Conservation (phyloP, 2,113 vertebrate species). For the Mohoua ochrocephala region DNA sequence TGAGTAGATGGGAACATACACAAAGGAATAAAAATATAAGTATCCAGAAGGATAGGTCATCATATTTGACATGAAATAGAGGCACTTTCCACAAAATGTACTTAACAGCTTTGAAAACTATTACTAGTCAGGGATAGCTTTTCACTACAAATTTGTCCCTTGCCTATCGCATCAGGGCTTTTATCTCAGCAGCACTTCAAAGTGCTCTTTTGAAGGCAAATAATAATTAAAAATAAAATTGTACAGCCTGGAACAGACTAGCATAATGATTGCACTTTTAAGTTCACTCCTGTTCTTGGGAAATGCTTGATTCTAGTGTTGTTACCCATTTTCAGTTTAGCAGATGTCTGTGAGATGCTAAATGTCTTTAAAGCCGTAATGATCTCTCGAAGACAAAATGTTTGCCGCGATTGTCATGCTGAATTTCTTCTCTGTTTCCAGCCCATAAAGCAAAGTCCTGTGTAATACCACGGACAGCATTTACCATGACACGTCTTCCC, state of each 20-base stretch:
- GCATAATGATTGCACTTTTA: neutral
- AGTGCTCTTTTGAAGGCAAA: slow-evolving; percentile 30
- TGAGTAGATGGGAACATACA: neutral
- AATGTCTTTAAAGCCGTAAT: neutral
- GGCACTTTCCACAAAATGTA: neutral
- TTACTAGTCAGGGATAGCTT: neutral
- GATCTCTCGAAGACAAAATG: neutral
- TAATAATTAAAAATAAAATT: slow-evolving; percentile 45
- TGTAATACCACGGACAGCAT: neutral
- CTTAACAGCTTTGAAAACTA: slow-evolving; percentile 31
- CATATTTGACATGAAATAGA: slow-evolving; percentile 16
- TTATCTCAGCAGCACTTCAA: slow-evolving; percentile 5
- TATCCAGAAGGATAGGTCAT: neutral
- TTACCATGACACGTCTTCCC: neutral
- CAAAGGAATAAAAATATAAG: neutral
- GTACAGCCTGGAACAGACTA: neutral
- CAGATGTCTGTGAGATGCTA: neutral
- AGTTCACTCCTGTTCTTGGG: neutral
- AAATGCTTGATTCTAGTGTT: neutral
- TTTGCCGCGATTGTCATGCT: neutral
- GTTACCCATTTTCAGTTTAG: slow-evolving; percentile 1
- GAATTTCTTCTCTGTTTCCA: neutral
- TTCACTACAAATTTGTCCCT: neutral
- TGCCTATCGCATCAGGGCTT: neutral
- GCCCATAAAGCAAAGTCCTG: neutral